Conservation (phyloP, 2,888 invertebrate genomes). For the Aproaerema taeniolella region DNA sequence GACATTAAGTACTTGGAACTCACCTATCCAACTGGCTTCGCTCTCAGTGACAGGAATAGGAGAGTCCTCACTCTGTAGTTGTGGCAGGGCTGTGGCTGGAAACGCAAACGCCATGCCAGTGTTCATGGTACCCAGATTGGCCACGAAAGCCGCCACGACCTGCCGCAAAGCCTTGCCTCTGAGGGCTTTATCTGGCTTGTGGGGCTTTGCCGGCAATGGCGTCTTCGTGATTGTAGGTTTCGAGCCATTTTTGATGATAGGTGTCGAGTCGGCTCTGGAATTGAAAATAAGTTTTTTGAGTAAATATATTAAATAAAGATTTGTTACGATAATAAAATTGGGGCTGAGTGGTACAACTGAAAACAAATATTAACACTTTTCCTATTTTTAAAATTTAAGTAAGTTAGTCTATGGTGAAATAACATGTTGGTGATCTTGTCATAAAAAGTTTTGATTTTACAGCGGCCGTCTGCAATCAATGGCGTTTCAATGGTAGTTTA, state of each 20-base stretch:
- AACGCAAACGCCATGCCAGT: slow-evolving; percentile 84
- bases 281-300: too few species aligned
- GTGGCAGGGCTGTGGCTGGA: slow-evolving; percentile 81
- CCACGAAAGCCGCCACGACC: slow-evolving; percentile 79
- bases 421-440: too few species aligned
- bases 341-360: too few species aligned
- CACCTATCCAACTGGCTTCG: slow-evolving; percentile 83
- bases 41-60: slow-evolving; percentile 69
- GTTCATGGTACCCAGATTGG: slow-evolving; percentile 82
- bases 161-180: slow-evolving; percentile 71
- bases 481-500: too few species aligned
- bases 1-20: too few species aligned
- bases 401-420: too few species aligned
- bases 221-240: slow-evolving; percentile 43
- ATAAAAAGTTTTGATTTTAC: too few species aligned
- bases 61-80: slow-evolving; percentile 68
- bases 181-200: slow-evolving; percentile 41
- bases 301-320: too few species aligned
- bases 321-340: too few species aligned
- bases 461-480: too few species aligned
- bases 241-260: slow-evolving; percentile 53
- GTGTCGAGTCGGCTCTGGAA: slow-evolving; percentile 54
- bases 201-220: slow-evolving; percentile 31
- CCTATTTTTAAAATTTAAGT: not conserved
- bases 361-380: too few species aligned